phyloP scores from a whole-genome alignment of 2,797 vertebrate species.

The Hypotaenidia okinawae region DNA sequence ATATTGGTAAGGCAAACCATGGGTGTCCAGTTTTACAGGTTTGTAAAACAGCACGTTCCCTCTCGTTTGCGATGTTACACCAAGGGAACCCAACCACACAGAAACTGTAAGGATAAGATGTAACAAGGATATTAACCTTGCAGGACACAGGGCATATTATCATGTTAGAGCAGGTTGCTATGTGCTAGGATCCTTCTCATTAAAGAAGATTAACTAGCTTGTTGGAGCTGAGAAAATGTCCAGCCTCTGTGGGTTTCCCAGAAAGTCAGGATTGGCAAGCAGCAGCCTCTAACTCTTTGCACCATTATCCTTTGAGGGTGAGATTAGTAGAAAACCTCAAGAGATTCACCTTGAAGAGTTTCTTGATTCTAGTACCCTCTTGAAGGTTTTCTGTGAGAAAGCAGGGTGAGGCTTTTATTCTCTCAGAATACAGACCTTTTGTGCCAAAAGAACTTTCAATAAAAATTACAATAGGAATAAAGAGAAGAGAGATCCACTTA shows the following conservation, averaged over 20 bases:
- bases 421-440: not conserved
- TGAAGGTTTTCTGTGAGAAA: not conserved
- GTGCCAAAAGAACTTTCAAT: not conserved
- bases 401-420: not conserved
- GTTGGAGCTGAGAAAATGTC: not conserved
- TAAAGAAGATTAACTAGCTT: not conserved
- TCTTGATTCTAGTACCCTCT: not conserved
- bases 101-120: not conserved
- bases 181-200: not conserved
- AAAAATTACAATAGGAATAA: slow-evolving; percentile 1
- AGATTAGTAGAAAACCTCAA: not conserved
- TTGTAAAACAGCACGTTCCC: not conserved
- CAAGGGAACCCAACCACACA: not conserved
- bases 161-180: not conserved
- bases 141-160: not conserved
- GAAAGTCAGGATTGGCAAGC: not conserved
- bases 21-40: not conserved
- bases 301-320: not conserved
- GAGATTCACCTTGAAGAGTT: slow-evolving; percentile 17
- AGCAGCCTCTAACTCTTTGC: not conserved
- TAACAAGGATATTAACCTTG: not conserved
- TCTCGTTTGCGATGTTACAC: not conserved
- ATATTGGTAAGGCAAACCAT: not conserved
- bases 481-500: not conserved
- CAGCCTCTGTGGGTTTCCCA: not conserved